Conservation (phyloP, 2,797 vertebrate genomes). For the Acanthopagrus latus region DNA sequence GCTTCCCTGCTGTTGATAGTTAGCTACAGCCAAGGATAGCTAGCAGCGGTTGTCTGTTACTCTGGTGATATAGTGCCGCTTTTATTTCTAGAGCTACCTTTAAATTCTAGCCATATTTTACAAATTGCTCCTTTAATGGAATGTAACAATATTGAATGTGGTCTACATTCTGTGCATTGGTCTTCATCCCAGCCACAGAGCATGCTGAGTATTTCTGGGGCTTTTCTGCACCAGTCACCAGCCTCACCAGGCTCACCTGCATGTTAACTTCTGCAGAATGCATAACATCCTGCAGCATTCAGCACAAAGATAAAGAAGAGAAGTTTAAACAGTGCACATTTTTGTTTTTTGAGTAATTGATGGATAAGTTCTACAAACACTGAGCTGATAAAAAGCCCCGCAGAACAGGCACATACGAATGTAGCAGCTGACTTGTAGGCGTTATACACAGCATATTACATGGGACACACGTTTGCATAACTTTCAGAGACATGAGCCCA, state of each 20-base stretch:
- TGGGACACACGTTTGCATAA: not conserved
- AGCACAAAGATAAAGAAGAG: conserved; percentile 31
- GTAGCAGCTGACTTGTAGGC: conserved; percentile 19
- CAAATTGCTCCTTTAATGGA: conserved; percentile 2
- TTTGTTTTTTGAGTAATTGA: not conserved
- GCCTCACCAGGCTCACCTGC: not conserved
- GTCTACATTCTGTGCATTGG: conserved; percentile 12
- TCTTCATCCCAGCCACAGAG: conserved; percentile 40
- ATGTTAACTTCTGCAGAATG: conserved; percentile 1
- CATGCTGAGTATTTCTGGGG: not conserved
- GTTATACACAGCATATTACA: conserved; percentile 2
- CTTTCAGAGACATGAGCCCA: not conserved
- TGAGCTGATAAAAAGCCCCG: conserved; percentile 8
- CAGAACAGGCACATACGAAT: not conserved
- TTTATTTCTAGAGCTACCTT: too few species aligned
- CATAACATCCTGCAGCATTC: conserved; percentile 20
- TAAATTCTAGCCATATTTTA: too few species aligned
- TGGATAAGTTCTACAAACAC: conserved; percentile 12
- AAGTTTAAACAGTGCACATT: conserved; percentile 19
- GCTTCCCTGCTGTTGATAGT: too few species aligned
- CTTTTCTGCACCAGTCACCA: not conserved
- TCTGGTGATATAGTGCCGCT: too few species aligned
- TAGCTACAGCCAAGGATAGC: too few species aligned
- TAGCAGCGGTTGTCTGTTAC: too few species aligned
- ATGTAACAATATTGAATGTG: conserved; percentile 47